Evolutionary conservation across 2,797 vertebrate genomes (phyloP).

Genomic region (Macrochelys suwanniensis): DNA sequence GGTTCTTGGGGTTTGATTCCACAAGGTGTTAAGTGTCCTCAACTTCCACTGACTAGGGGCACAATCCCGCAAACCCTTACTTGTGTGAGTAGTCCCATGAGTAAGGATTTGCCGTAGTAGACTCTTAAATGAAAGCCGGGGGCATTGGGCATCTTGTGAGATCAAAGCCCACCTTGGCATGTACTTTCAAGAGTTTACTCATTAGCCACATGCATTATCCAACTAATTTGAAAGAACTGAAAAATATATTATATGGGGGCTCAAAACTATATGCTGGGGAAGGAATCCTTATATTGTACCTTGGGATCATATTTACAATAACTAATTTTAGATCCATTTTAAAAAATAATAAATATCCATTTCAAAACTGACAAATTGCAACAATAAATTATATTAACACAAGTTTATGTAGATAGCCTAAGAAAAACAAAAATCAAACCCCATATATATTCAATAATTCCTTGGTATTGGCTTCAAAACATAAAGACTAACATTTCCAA

Average conservation of each 20-base stretch:
- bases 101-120: neutral
- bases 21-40: neutral
- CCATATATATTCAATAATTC: neutral
- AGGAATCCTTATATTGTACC: rapidly evolving
- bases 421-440: neutral
- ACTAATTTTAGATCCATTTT: neutral
- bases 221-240: neutral
- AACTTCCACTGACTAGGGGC: neutral
- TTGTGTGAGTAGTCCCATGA: neutral
- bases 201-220: neutral
- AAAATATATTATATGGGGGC: neutral
- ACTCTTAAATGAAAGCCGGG: neutral
- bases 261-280: neutral
- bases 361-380: neutral
- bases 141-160: neutral
- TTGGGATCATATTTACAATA: neutral
- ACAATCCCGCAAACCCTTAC: neutral
- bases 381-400: neutral
- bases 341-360: neutral
- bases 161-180: neutral
- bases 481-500: neutral
- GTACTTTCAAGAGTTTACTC: neutral
- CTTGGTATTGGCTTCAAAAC: neutral
- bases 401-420: neutral
- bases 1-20: neutral